Conservation (phyloP, 2,113 vertebrate genomes). For the Halcyon senegalensis region DNA sequence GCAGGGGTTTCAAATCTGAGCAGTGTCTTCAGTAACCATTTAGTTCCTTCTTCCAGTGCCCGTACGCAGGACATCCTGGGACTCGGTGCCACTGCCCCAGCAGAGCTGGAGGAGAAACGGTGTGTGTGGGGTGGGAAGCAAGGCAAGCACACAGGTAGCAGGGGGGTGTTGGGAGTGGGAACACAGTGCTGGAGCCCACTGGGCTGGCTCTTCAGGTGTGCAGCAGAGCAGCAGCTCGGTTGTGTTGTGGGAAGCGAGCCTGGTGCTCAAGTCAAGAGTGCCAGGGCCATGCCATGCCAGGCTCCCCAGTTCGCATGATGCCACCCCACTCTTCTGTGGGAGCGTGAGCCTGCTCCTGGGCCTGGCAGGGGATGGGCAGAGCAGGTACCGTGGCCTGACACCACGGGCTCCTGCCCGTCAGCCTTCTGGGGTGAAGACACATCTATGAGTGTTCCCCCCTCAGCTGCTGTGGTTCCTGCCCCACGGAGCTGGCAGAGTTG, state of each 20-base stretch:
- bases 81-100: background rate
- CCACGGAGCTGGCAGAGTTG: rapidly evolving
- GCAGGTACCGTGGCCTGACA: background rate
- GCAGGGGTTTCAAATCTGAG: background rate
- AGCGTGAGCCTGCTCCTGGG: background rate
- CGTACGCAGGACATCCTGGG: background rate
- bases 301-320: background rate
- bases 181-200: background rate
- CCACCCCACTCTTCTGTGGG: background rate
- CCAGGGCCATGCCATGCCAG: rapidly evolving
- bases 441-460: rapidly evolving
- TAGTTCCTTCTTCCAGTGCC: background rate
- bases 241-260: background rate
- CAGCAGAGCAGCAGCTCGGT: background rate
- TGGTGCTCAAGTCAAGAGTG: background rate
- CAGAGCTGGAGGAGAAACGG: background rate
- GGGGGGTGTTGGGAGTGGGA: background rate
- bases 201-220: background rate
- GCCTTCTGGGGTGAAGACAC: background rate
- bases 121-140: background rate
- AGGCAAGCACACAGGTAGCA: background rate
- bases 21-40: background rate
- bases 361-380: background rate
- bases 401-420: background rate
- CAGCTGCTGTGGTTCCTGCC: background rate